phyloP scores from a whole-genome alignment of 2,888 invertebrate genomes.

The Brenthis daphne region DNA sequence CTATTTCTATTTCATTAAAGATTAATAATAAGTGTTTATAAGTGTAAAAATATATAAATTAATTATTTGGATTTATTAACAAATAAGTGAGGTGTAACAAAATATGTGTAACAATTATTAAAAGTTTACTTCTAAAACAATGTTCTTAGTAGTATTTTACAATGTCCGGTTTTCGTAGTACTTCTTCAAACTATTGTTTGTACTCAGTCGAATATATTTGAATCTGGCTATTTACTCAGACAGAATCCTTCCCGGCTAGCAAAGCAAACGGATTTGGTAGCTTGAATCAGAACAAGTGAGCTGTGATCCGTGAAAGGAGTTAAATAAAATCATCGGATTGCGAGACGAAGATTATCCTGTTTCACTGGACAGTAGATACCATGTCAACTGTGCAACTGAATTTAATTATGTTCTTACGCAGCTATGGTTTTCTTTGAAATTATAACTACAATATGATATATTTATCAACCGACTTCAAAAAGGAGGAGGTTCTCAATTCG shows the following conservation, averaged over 20 bases:
- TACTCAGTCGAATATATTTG: conserved; percentile 48
- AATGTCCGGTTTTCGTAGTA: conserved; percentile 11
- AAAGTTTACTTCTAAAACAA: too few species aligned
- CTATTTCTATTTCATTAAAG: too few species aligned
- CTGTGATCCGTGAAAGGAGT: conserved; percentile 55
- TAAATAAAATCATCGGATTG: conserved; percentile 33
- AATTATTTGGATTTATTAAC: too few species aligned
- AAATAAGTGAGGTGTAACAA: too few species aligned
- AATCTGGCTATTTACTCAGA: conserved; percentile 58
- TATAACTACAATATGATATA: too few species aligned
- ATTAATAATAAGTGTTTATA: too few species aligned
- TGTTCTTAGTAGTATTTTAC: not conserved
- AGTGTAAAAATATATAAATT: too few species aligned
- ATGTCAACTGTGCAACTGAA: conserved; percentile 5
- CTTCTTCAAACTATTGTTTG: conserved; percentile 45
- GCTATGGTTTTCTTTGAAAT: too few species aligned
- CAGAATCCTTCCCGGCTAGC: conserved; percentile 57
- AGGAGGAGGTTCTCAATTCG: too few species aligned
- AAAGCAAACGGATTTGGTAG: conserved; percentile 58
- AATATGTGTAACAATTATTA: too few species aligned
- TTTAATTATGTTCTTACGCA: too few species aligned
- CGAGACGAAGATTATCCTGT: conserved; percentile 25
- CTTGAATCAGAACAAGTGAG: conserved; percentile 48
- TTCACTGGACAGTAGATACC: conserved; percentile 15
- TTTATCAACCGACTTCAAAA: too few species aligned